Evolutionary conservation across 2,888 invertebrate genomes (phyloP).

Genomic region (Caenorhabditis plicata): DNA sequence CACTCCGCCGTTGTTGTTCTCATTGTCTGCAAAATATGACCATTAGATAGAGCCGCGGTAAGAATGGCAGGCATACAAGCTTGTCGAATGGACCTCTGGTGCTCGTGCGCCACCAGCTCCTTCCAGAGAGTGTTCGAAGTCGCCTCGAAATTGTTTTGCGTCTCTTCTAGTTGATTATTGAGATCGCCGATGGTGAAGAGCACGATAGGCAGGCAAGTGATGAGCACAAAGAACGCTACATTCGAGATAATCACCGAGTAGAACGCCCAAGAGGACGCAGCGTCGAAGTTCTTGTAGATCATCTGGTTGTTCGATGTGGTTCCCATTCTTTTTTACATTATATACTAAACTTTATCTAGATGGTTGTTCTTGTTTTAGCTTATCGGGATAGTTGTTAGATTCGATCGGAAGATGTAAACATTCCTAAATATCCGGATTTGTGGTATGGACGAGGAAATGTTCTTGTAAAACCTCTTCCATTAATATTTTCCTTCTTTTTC

Average conservation of each 20-base stretch:
- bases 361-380: too few relatives aligned
- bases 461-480: too few relatives aligned
- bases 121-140: constrained; percentile 57
- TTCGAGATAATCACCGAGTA: constrained; percentile 47
- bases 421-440: too few relatives aligned
- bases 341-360: too few relatives aligned
- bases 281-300: too few relatives aligned
- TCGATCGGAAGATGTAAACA: too few relatives aligned
- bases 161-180: constrained; percentile 42
- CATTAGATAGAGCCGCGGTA: background rate
- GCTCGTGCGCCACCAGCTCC: constrained; percentile 46
- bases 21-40: constrained; percentile 23
- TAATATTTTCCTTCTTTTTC: too few relatives aligned
- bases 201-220: constrained; percentile 48
- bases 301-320: too few relatives aligned
- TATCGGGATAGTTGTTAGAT: too few relatives aligned
- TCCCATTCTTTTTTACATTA: too few relatives aligned
- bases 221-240: constrained; percentile 44
- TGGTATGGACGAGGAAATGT: too few relatives aligned
- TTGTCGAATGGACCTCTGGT: constrained; percentile 40
- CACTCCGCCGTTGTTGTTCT: constrained; percentile 15
- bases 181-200: constrained; percentile 49
- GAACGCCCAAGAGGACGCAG: too few relatives aligned
- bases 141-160: constrained; percentile 49
- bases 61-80: constrained; percentile 33